Evolutionary conservation across 2,888 invertebrate genomes (phyloP).

Genomic region (Acleris holmiana): DNA sequence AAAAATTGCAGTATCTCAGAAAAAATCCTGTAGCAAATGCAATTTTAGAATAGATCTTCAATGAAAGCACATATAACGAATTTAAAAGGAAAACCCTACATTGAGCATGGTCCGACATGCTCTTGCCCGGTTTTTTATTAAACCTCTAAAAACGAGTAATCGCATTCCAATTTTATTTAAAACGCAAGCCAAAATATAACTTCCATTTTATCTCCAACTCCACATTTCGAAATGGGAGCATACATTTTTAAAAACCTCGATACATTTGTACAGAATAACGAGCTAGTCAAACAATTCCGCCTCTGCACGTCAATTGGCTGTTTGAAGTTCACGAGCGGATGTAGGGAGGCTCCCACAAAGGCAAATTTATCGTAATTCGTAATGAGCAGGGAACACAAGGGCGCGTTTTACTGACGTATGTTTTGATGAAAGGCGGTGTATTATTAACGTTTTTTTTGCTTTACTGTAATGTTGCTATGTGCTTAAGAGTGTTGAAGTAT

Average conservation of each 20-base stretch:
- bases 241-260: constrained; percentile 10
- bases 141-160: too few relatives aligned
- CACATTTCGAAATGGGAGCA: constrained; percentile 2
- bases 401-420: not conserved
- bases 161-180: too few relatives aligned
- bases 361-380: constrained; percentile 19
- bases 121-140: too few relatives aligned
- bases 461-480: too few relatives aligned
- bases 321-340: constrained; percentile 16
- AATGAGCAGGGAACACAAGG: constrained; percentile 12
- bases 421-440: constrained; percentile 6
- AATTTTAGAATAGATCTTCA: too few relatives aligned
- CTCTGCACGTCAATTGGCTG: constrained; percentile 13
- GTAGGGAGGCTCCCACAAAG: constrained; percentile 15
- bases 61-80: too few relatives aligned
- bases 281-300: constrained; percentile 17
- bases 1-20: too few relatives aligned
- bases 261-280: constrained; percentile 9
- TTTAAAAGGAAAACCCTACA: too few relatives aligned
- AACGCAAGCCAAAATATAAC: too few relatives aligned
- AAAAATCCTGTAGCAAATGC: too few relatives aligned
- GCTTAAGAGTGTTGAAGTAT: too few relatives aligned
- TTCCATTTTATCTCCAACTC: not conserved
- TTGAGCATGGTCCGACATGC: too few relatives aligned
- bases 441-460: not conserved